Conservation (phyloP, 2,113 vertebrate genomes). For the Erythrolamprus reginae region DNA sequence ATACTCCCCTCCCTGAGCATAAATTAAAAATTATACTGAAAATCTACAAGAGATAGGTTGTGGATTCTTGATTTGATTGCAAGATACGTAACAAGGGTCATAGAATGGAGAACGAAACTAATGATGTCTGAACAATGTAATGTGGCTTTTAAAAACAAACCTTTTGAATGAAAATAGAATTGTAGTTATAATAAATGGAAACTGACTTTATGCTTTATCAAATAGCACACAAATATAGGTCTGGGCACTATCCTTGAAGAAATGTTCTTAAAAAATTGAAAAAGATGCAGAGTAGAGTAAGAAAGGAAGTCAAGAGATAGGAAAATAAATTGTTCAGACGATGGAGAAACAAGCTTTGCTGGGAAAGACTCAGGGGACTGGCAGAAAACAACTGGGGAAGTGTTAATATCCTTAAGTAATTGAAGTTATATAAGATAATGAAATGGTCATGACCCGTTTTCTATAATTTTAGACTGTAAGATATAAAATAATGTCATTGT, state of each 20-base stretch:
- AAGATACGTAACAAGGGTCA: background rate
- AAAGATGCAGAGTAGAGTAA: background rate
- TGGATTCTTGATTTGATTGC: background rate
- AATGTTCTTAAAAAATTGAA: background rate
- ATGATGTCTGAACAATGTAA: background rate
- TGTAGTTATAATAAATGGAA: background rate
- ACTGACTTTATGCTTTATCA: background rate
- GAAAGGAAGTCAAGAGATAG: background rate
- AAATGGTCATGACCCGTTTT: background rate
- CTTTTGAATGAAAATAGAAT: background rate
- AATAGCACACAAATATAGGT: background rate
- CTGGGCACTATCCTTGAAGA: background rate
- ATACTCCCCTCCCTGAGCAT: rapidly evolving
- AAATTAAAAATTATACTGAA: background rate
- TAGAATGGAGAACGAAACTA: background rate
- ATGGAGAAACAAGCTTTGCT: background rate
- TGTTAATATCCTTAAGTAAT: background rate
- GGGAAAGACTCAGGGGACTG: background rate
- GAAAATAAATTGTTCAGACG: background rate
- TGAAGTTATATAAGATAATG: background rate
- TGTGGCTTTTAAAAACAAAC: background rate
- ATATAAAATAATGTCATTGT: background rate
- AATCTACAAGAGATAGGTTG: background rate
- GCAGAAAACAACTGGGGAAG: background rate
- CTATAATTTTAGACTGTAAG: background rate